Evolutionary conservation across 2,888 invertebrate species (phyloP), one percentile per base, ranked within the genome.

Genomic region (Sphaerophoria rueppellii): DNA sequence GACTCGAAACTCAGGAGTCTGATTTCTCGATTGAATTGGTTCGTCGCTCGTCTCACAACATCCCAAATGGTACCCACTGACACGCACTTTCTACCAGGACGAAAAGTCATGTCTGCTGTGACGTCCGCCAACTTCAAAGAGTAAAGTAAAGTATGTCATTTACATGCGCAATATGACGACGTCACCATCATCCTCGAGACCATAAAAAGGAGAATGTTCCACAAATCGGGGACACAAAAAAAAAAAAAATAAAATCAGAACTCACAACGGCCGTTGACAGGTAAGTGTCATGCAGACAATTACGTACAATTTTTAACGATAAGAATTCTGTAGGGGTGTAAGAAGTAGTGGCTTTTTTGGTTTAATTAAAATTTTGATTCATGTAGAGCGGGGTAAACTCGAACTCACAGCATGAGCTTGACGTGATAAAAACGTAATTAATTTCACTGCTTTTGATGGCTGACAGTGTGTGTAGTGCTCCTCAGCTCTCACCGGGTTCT

Each of bases 301-400:
- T 43, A 40, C 9, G 24, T 24, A 24, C 1, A 24, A 24, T 24
- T 16, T 50, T 50, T 37, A 12, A 43, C 24, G 24, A n/a, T 32
- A 3, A 4, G 14, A 46, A 6, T 24, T 46, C 9, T 24, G 14
- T 52, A 52, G 35, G 6, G 40, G 63, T 0, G 48, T 12, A 3
- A 16, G 24, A 48, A 7, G 12, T 3, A 61, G 72, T 52, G 14
- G 7, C 61, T 43, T 65, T 71, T 75, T 75, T 65, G 24, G 72
- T 71, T 75, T 80, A 75, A 80, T 75, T 83, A 80, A 83, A 80
- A 75, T 80, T 79, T 79, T 60, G 46, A 67, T 65, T 58, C 58
- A 50, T 16, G 32, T n/a, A 24, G 14, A 2, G 4, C 7, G 35
- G n/a, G 40, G 48, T 4, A 58, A 4, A 58, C 24, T 24, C 24